Base-by-base conservation (phyloP, 2,888 invertebrate species). In the Steinernema carpocapsae region DNA sequence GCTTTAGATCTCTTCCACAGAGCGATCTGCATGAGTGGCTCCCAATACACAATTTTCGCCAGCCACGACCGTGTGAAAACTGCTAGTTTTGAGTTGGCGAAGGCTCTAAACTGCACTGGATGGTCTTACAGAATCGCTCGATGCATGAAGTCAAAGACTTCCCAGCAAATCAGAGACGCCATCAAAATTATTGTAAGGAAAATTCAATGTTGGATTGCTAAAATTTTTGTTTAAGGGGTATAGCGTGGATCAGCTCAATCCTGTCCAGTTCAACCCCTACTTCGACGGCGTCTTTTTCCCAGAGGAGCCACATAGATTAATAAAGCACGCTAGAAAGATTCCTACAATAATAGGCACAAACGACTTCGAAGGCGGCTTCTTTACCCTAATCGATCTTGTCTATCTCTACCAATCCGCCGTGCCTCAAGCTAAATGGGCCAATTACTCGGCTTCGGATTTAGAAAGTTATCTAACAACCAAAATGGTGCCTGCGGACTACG, bases 221-320 rank as follows among this genome's bases (percentile, higher is more conserved):
- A 17, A 6, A 22, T 24, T 10, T 70, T 26, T n/a, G 24, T 73
- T n/a, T n/a, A n/a, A n/a, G n/a, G n/a, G n/a, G 24, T 70, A 56
- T 74, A 75, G 37, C 10, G 4, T 74, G 76, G 0, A 77, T 76
- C 14, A 74, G 72, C 70, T 76, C 70, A 79, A 77, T 43, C 77
- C 82, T 64, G 43, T 81, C 64, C 76, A 74, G 48, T 83, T 78
- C 77, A 76, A 79, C 14, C 83, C 83, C 4, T 74, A 80, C n/a
- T 74, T 81, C 22, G 83, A 83, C 72, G 80, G 81, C 7, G 79
- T 80, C 48, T 82, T 82, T 64, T 74, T 83, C 64, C 79, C 80
- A 17, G 45, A 24, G 6, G 76, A 77, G 73, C 74, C 6, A 73
- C 75, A 7, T 71, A 81, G 26, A 64, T 78, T n/a, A 46, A 76